Evolutionary conservation across 2,888 invertebrate species (phyloP).

Genomic region (Conchocele bisecta): DNA sequence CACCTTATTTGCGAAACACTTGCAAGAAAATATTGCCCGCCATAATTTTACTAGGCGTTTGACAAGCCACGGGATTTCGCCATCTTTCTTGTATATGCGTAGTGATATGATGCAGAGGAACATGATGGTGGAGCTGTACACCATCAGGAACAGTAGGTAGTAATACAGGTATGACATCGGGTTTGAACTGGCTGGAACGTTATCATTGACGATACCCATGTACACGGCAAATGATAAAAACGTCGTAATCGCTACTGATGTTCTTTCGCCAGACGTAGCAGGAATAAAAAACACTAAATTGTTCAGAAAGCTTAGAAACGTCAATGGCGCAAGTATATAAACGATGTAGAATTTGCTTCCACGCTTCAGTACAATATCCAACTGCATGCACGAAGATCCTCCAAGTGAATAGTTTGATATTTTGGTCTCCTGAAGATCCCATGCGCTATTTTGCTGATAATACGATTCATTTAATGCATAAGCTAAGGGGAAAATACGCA

Average conservation of each 20-base stretch:
- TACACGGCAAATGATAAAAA: slow-evolving; percentile 49
- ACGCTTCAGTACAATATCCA: slow-evolving; percentile 21
- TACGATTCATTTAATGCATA: neutral
- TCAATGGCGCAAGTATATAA: slow-evolving; percentile 42
- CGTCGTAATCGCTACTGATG: slow-evolving; percentile 41
- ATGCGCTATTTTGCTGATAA: slow-evolving; percentile 27
- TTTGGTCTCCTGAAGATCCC: neutral
- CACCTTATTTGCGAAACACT: too few relatives aligned
- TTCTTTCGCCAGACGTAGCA: slow-evolving; percentile 42
- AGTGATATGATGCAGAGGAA: slow-evolving; percentile 34
- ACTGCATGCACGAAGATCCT: neutral
- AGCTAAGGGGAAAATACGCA: neutral
- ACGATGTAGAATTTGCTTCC: slow-evolving; percentile 26
- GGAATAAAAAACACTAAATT: slow-evolving; percentile 48
- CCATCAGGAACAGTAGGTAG: slow-evolving; percentile 40
- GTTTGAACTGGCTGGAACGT: slow-evolving; percentile 42
- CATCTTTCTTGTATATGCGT: slow-evolving; percentile 27
- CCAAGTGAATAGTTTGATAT: neutral
- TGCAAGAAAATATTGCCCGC: too few relatives aligned
- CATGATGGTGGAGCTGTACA: slow-evolving; percentile 31
- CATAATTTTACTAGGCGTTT: neutral
- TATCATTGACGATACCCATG: slow-evolving; percentile 48
- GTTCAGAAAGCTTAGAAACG: slow-evolving; percentile 34
- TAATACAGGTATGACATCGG: slow-evolving; percentile 45
- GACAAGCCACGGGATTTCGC: slow-evolving; percentile 13